Conservation (phyloP, 92 coral and sea anemone genomes). For the Ricordea florida region DNA sequence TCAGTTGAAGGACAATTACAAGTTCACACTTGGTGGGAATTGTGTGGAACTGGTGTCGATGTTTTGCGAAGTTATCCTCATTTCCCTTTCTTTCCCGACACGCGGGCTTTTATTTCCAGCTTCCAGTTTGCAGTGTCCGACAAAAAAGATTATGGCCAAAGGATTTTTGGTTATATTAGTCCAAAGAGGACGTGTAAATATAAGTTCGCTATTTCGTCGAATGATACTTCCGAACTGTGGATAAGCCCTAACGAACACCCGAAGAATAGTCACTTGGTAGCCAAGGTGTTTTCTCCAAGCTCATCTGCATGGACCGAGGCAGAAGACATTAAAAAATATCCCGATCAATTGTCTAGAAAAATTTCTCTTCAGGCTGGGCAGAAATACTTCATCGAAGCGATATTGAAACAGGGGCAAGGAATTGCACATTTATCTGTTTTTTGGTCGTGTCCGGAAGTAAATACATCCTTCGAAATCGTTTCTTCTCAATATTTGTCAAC, state of each 20-base stretch:
- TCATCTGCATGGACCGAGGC: background rate
- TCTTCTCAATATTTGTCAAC: background rate
- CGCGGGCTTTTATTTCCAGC: background rate
- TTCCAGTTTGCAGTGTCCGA: background rate
- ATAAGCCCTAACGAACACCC: constrained; percentile 14
- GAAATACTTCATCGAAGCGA: constrained; percentile 22
- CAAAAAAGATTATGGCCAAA: background rate
- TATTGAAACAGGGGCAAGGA: background rate
- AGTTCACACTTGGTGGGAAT: background rate
- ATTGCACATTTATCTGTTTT: background rate
- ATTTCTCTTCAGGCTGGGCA: background rate
- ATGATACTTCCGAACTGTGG: constrained; percentile 34
- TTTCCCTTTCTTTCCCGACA: constrained; percentile 12
- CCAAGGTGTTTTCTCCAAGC: constrained; percentile 4
- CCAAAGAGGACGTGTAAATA: background rate
- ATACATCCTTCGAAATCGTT: background rate
- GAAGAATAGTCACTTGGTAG: background rate
- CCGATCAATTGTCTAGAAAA: constrained; percentile 4
- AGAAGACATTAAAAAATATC: constrained; percentile 12
- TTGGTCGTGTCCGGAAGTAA: background rate
- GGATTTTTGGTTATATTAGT: constrained; percentile 18
- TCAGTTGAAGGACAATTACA: background rate
- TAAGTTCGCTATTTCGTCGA: constrained; percentile 19
- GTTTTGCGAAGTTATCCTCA: background rate
- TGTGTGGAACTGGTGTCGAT: background rate